Conservation (phyloP, 2,113 vertebrate genomes). For the Chionis minor region DNA sequence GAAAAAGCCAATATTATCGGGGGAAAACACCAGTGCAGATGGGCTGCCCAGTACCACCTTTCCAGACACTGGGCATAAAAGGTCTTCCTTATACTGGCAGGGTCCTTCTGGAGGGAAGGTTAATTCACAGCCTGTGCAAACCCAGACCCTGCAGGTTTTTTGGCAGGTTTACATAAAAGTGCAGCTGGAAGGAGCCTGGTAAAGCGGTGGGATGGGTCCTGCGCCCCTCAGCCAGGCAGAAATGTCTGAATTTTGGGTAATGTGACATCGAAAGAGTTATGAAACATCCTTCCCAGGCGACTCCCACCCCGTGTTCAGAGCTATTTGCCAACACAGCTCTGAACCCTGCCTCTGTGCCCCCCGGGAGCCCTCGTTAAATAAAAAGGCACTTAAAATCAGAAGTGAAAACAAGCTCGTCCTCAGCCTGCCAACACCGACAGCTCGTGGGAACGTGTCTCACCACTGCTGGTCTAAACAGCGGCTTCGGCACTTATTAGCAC, state of each 20-base stretch:
- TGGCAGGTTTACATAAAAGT: neutral
- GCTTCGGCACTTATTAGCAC: neutral
- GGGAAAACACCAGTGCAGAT: neutral
- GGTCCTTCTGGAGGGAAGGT: neutral
- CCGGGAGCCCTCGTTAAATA: neutral
- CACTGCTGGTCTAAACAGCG: fast-evolving
- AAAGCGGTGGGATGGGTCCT: too few species aligned
- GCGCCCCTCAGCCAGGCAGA: neutral
- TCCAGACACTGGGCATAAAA: neutral
- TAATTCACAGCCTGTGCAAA: neutral
- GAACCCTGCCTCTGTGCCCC: neutral
- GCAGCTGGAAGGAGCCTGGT: neutral
- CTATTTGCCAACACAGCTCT: neutral
- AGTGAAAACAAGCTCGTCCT: neutral
- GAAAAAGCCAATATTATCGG: neutral
- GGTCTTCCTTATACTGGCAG: fast-evolving
- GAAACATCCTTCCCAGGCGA: neutral
- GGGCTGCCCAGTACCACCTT: neutral
- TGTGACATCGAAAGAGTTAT: neutral
- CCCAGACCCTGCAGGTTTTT: neutral
- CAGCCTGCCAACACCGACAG: fast-evolving
- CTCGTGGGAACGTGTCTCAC: fast-evolving
- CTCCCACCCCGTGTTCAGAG: neutral
- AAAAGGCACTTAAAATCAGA: neutral
- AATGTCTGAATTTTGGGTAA: neutral